phyloP scores from a whole-genome alignment of 92 coral and sea anemone genomes.

The Muricea muricata region DNA sequence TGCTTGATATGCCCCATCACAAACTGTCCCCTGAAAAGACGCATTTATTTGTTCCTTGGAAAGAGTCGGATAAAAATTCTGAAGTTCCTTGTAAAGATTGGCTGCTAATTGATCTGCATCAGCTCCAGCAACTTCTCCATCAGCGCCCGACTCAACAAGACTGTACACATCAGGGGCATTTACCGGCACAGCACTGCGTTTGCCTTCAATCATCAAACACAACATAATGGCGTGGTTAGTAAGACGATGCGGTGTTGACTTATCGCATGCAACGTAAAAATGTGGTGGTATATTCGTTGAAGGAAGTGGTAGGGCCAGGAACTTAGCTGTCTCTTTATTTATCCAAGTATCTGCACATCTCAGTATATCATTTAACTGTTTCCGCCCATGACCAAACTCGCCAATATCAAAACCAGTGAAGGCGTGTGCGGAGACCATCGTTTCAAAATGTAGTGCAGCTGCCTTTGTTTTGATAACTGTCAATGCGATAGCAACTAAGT shows the following conservation, averaged over 20 bases:
- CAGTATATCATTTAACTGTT: constrained; percentile 22
- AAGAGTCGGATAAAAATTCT: background rate
- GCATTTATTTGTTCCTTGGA: constrained; percentile 15
- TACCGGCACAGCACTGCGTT: too few relatives aligned
- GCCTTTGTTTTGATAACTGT: constrained; percentile 19
- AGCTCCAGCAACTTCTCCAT: constrained; percentile 22
- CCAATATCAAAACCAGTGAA: constrained; percentile 26
- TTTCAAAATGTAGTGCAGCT: constrained; percentile 32
- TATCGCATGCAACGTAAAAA: constrained; percentile 22
- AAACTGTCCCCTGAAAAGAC: constrained; percentile 5
- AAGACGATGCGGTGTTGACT: constrained; percentile 9
- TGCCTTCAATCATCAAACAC: constrained; percentile 23
- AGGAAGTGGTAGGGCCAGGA: constrained; percentile 10
- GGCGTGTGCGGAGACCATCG: constrained; percentile 13
- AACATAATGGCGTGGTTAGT: constrained; percentile 30
- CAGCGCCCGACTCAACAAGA: background rate
- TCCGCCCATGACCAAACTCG: constrained; percentile 34
- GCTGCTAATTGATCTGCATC: background rate
- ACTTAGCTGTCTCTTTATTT: constrained; percentile 2
- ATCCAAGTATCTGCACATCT: constrained; percentile 2
- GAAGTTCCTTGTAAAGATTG: background rate
- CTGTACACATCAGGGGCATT: constrained; percentile 15
- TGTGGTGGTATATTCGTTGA: constrained; percentile 24
- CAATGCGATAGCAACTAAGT: constrained; percentile 12
- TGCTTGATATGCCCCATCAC: constrained; percentile 23